A percentile compares a stretch with the other conserved stretches of the same genome.
Conservation (phyloP, 30 jellyfish, hydroid and myxozoan species). For the Sanderia malayensis region DNA sequence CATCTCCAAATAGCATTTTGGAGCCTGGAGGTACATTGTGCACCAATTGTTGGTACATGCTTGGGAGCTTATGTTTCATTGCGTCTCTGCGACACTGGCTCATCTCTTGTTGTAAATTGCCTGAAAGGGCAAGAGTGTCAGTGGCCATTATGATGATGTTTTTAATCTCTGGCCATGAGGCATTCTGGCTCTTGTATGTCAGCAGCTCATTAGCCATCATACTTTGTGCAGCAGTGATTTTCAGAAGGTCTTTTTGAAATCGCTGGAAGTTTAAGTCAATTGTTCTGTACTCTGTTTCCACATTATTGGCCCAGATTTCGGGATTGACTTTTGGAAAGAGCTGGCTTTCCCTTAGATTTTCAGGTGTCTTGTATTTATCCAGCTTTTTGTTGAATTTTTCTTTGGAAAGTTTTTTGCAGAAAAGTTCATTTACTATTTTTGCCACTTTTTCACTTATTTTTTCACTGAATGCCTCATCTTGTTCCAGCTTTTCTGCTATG, state of each 20-base stretch:
- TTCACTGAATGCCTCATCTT: slow-evolving; percentile 12
- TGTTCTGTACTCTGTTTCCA: slow-evolving; percentile 10
- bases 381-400: slow-evolving; percentile 7
- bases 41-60: slow-evolving; percentile 7
- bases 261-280: slow-evolving; percentile 7
- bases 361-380: neutral
- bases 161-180: neutral
- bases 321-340: slow-evolving; percentile 11
- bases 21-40: slow-evolving; percentile 21
- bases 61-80: slow-evolving; percentile 6
- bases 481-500: slow-evolving; percentile 16
- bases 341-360: slow-evolving; percentile 15
- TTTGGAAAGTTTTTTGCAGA: slow-evolving; percentile 2
- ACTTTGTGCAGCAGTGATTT: slow-evolving; percentile 19
- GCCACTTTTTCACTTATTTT: slow-evolving; percentile 19
- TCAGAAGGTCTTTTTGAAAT: slow-evolving; percentile 1
- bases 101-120: slow-evolving; percentile 18
- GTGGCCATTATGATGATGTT: slow-evolving; percentile 5
- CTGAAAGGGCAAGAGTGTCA: slow-evolving; percentile 29
- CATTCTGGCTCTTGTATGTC: neutral
- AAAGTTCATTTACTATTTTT: slow-evolving; percentile 19
- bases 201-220: slow-evolving; percentile 15
- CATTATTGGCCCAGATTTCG: slow-evolving; percentile 29
- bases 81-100: slow-evolving; percentile 13
- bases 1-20: slow-evolving; percentile 27